Conservation (phyloP, 1,140 invertebrate genomes). For the Aporrectodea caliginosa region DNA sequence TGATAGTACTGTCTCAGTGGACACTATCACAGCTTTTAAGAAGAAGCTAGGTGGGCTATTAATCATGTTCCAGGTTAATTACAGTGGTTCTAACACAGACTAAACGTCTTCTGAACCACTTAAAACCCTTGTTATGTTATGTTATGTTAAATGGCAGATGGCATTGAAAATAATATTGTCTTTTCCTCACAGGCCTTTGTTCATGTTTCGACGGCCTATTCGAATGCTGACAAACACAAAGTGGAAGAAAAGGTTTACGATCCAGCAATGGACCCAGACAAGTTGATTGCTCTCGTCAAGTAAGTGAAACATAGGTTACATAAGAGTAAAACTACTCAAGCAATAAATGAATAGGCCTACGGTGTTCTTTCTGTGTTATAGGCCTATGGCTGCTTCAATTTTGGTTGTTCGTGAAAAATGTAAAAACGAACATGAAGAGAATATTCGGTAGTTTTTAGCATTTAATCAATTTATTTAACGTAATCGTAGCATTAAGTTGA, state of each 20-base stretch:
- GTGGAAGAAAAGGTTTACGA: conserved; percentile 13
- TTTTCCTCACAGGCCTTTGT: conserved; percentile 10
- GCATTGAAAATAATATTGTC: too few species aligned
- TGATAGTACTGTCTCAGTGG: not conserved
- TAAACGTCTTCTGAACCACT: not conserved
- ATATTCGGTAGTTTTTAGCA: too few species aligned
- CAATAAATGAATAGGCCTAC: too few species aligned
- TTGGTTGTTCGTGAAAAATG: too few species aligned
- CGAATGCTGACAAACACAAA: not conserved
- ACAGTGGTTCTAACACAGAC: not conserved
- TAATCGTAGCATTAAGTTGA: not conserved
- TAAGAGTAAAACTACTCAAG: too few species aligned
- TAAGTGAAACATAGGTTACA: too few species aligned
- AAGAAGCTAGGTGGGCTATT: not conserved
- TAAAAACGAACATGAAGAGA: too few species aligned
- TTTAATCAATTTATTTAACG: not conserved
- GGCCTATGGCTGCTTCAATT: too few species aligned
- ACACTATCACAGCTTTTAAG: not conserved
- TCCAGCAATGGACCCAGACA: not conserved
- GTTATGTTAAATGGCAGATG: too few species aligned
- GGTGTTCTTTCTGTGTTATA: too few species aligned
- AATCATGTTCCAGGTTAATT: not conserved
- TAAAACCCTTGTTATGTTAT: too few species aligned
- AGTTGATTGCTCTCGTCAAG: conserved; percentile 11
- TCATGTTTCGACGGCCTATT: conserved; percentile 17